phyloP scores from a whole-genome alignment of 1,140 invertebrate species.

The Caenorhabditis inopinata region DNA sequence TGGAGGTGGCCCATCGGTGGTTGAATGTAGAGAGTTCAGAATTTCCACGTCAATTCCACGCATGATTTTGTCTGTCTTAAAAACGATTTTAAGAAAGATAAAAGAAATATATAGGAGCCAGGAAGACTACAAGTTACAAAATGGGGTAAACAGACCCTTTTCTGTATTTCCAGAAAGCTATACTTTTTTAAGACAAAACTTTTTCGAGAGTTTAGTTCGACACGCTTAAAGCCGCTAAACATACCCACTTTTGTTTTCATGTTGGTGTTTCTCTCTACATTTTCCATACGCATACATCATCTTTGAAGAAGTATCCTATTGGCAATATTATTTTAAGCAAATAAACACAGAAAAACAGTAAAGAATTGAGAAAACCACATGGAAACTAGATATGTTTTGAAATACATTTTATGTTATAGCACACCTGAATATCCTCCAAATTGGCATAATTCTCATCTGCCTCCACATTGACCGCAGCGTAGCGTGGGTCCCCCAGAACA shows the following conservation, averaged over 20 bases:
- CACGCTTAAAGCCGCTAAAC: too few species aligned
- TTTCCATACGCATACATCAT: too few species aligned
- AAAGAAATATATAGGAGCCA: too few species aligned
- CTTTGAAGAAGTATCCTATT: too few species aligned
- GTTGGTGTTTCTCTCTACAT: too few species aligned
- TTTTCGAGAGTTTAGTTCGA: too few species aligned
- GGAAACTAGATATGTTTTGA: background rate
- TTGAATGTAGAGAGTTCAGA: background rate
- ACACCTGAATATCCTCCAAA: constrained; percentile 14
- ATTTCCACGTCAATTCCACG: constrained; percentile 8
- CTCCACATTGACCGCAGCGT: constrained; percentile 16
- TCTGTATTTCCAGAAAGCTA: too few species aligned
- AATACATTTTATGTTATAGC: background rate
- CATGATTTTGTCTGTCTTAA: constrained; percentile 19
- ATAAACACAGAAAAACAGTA: background rate
- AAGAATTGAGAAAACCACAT: background rate
- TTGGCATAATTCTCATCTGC: constrained; percentile 21
- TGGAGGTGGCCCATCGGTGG: background rate
- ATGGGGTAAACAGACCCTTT: too few species aligned
- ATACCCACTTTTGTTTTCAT: too few species aligned
- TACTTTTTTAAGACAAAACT: too few species aligned
- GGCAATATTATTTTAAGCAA: too few species aligned
- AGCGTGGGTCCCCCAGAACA: background rate
- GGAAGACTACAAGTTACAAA: too few species aligned
- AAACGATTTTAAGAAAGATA: background rate